Percentiles rank a stretch among this genome's conserved stretches.
These are phyloP conservation scores for Leontopithecus rosalia DNA, from an alignment of 2,797 vertebrate species.

Conservation along the genomic window DNA sequence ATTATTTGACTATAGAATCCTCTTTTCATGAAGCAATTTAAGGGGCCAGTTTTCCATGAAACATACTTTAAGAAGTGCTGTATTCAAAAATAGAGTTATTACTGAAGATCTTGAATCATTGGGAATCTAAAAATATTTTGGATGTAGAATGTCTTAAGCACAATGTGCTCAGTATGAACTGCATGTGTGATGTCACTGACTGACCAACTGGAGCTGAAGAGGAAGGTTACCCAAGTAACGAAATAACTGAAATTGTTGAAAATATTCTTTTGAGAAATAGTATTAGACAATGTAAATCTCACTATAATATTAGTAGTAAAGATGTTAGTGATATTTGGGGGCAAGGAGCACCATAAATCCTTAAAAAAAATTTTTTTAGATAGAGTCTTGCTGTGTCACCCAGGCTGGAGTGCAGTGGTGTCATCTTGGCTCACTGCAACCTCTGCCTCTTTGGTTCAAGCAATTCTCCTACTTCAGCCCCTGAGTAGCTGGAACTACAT, in stretches of 20 bases:
- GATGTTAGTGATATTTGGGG: background rate
- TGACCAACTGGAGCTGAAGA: background rate
- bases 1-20: background rate
- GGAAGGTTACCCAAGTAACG: background rate
- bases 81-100: background rate
- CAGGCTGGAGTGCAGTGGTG: background rate
- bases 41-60: background rate
- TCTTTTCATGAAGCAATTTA: background rate
- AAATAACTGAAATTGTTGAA: background rate
- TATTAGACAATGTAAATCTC: background rate
- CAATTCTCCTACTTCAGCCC: background rate
- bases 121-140: conserved; percentile 45
- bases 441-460: background rate
- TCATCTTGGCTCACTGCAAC: background rate
- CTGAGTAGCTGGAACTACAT: background rate
- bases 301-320: background rate
- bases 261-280: background rate
- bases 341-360: too few species aligned
- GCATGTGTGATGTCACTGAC: background rate
- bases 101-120: background rate
- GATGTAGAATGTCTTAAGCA: background rate
- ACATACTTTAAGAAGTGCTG: background rate
- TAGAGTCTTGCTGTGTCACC: background rate
- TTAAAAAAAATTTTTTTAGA: background rate
- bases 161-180: background rate